These are phyloP conservation scores for Picathartes gymnocephalus DNA, from an alignment of 2,113 vertebrate genomes.

Conservation along the genomic window DNA sequence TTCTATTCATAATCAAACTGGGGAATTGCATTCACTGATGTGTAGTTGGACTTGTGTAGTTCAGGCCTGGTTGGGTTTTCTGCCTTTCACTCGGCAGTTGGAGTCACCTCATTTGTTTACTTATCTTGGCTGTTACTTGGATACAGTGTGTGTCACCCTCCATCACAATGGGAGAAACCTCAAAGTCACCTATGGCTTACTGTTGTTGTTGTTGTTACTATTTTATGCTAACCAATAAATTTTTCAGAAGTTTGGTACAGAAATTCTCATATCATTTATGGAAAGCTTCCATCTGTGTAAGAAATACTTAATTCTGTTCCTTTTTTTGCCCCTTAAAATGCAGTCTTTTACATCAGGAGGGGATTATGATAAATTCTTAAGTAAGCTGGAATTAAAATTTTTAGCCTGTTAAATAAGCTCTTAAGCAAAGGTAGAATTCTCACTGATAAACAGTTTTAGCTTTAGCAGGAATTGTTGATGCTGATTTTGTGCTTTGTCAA, in stretches of 20 bases:
- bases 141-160: not conserved
- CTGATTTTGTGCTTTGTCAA: not conserved
- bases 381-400: not conserved
- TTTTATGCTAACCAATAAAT: not conserved
- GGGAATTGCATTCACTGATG: accelerated
- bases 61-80: not conserved
- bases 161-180: not conserved
- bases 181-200: not conserved
- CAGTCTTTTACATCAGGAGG: not conserved
- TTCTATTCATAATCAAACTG: not conserved
- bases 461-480: not conserved
- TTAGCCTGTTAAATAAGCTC: not conserved
- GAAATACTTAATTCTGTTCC: not conserved
- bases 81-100: not conserved
- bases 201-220: not conserved
- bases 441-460: not conserved
- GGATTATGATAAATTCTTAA: not conserved
- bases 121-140: not conserved
- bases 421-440: not conserved
- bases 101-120: not conserved
- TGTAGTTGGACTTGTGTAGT: not conserved
- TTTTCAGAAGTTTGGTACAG: not conserved
- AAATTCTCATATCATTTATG: accelerated
- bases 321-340: not conserved
- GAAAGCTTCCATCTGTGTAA: not conserved